These are phyloP conservation scores for Saccostrea echinata DNA, from an alignment of 1,140 invertebrate genomes.

Conservation along the genomic window DNA sequence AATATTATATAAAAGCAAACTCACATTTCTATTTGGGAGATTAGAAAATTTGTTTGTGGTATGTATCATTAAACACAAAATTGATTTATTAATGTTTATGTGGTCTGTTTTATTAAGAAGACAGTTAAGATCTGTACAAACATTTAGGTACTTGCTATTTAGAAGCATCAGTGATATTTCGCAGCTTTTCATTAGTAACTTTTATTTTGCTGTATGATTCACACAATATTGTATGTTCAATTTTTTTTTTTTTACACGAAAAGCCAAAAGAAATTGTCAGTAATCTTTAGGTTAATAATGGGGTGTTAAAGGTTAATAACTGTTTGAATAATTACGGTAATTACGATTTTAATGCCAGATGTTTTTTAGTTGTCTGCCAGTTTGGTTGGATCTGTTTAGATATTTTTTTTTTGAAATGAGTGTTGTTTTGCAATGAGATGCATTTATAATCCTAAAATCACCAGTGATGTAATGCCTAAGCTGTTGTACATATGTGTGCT, in stretches of 20 bases:
- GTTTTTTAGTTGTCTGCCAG: not conserved
- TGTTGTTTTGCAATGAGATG: constrained; percentile 22
- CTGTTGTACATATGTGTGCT: constrained; percentile 23
- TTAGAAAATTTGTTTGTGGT: no score
- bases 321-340: not conserved
- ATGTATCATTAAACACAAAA: no score
- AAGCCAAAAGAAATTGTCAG: not conserved
- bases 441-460: not conserved
- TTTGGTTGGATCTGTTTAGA: not conserved
- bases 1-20: no score
- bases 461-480: not conserved
- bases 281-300: not conserved
- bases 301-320: no score
- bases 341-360: not conserved
- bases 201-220: not conserved
- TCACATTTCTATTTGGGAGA: no score
- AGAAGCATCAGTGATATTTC: not conserved
- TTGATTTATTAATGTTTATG: no score
- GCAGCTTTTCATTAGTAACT: not conserved
- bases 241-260: not conserved
- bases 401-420: not conserved
- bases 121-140: constrained; percentile 8
- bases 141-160: not conserved
- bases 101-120: not conserved
- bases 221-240: not conserved